Evolutionary conservation across 2,113 vertebrate species (phyloP).

Genomic region (Gnathonemus longibarbis): DNA sequence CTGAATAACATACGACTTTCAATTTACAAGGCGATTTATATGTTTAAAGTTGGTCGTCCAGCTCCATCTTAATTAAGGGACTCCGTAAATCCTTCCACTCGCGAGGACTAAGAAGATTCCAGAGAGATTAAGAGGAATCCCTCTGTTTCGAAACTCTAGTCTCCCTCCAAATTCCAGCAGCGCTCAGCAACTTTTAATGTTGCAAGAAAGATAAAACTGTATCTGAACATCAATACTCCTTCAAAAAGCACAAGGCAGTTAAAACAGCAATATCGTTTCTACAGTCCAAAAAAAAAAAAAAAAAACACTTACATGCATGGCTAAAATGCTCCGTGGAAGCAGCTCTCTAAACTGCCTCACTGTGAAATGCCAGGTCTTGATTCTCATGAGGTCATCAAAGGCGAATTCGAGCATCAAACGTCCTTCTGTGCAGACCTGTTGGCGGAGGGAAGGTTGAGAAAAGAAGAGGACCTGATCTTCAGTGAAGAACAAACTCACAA

Average conservation of each 20-base stretch:
- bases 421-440: constrained; percentile 94
- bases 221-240: not conserved
- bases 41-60: constrained; percentile 15
- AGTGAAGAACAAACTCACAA: not conserved
- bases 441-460: constrained; percentile 24
- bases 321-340: constrained; percentile 94
- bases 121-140: constrained; percentile 6
- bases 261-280: not conserved
- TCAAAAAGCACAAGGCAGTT: not conserved
- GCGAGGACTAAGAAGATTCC: constrained; percentile 54
- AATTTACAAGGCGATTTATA: not conserved
- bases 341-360: constrained; percentile 97
- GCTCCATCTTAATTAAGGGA: constrained; percentile 21
- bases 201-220: not conserved
- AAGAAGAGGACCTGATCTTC: not conserved
- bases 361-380: constrained; percentile 99
- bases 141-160: not conserved
- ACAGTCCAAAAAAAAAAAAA: not conserved
- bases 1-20: not conserved
- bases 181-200: not conserved
- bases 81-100: constrained; percentile 46
- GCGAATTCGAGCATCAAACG: constrained; percentile 97
- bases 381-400: constrained; percentile 98
- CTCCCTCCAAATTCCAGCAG: not conserved
- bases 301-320: constrained; percentile 90